Evolutionary conservation across 2,888 invertebrate genomes (phyloP), one percentile per base, ranked within the genome.

Genomic region (Aleiodes leptofemur): DNA sequence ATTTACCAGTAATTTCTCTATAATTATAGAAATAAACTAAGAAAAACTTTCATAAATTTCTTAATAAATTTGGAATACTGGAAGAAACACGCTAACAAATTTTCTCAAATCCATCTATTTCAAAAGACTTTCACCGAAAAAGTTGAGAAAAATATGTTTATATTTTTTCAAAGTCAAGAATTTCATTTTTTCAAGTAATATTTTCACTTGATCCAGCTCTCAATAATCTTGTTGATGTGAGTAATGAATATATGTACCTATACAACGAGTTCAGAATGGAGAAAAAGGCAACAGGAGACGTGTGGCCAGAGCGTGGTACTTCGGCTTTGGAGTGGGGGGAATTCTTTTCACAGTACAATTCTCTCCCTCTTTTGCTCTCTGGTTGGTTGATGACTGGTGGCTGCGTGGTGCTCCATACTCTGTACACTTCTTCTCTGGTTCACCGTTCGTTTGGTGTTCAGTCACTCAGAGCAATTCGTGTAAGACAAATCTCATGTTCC

Each of bases 401-500:
- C 69, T 59, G 57, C 16, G 43, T 34, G 43, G 38, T 16, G 64
- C n/a, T 59, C 48, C 71, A 8, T 50, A 29, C 34, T 43, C 69
- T 11, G 16, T 56, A 51, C 48, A 66, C 43, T 43, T 34, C 43
- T 43, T 9, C 43, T 43, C 43, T 9, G 43, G 43, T 43, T 43
- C 43, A 43, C 43, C 43, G 43, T 43, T 43, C 43, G 43, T 43
- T 43, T 43, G 50, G 50, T 16, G 48, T 43, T 74, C 78, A 80
- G 80, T 80, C 78, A 73, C 74, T 73, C 72, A 73, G 77, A 77
- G 71, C 68, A 29, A 55, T 73, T 57, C 73, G 76, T 69, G 66
- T 48, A 16, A 64, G 16, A 23, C 43, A 64, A 43, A 64, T 48
- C 64, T 11, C 11, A 14, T 11, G 7, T 38, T 29, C 34, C 34